Percentiles rank a stretch among this genome's conserved stretches.
These are phyloP conservation scores for Vipera ursinii DNA, from an alignment of 2,797 vertebrate genomes.

Conservation along the genomic window DNA sequence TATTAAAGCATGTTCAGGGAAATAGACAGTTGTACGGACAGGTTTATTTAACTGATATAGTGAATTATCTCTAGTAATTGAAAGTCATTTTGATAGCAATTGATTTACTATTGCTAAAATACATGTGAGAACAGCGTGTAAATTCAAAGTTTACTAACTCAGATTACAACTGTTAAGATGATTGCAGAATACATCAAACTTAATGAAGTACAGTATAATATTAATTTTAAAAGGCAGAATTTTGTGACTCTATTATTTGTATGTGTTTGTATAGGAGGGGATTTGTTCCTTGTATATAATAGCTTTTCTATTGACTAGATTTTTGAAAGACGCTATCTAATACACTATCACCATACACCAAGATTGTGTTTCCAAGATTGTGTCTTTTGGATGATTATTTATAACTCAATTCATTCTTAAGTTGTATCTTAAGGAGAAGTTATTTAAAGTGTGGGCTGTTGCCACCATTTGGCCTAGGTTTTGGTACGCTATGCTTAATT, in stretches of 20 bases:
- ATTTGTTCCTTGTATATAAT: background rate
- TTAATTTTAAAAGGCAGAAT: background rate
- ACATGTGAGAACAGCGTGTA: background rate
- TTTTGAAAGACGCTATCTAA: background rate
- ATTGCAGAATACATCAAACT: background rate
- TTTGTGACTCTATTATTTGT: background rate
- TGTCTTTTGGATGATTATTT: constrained; percentile 19
- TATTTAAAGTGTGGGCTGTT: constrained; percentile 22
- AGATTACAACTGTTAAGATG: background rate
- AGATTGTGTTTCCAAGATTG: background rate
- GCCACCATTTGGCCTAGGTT: constrained; percentile 22
- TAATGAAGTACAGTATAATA: background rate
- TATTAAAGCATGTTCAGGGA: constrained; percentile 8
- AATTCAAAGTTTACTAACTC: background rate
- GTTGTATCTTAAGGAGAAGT: constrained; percentile 4
- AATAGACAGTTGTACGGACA: constrained; percentile 14
- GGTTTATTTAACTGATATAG: constrained; percentile 23
- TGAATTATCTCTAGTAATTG: constrained; percentile 38
- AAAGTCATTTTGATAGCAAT: constrained; percentile 20
- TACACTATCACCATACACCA: background rate
- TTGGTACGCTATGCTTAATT: constrained; percentile 16
- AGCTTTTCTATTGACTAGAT: background rate
- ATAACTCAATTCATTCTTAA: background rate
- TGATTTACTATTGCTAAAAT: constrained; percentile 38
- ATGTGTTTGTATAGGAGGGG: background rate